Base-by-base conservation (phyloP, 2,797 vertebrate species). In the Parauchenoglanis punctatus region DNA sequence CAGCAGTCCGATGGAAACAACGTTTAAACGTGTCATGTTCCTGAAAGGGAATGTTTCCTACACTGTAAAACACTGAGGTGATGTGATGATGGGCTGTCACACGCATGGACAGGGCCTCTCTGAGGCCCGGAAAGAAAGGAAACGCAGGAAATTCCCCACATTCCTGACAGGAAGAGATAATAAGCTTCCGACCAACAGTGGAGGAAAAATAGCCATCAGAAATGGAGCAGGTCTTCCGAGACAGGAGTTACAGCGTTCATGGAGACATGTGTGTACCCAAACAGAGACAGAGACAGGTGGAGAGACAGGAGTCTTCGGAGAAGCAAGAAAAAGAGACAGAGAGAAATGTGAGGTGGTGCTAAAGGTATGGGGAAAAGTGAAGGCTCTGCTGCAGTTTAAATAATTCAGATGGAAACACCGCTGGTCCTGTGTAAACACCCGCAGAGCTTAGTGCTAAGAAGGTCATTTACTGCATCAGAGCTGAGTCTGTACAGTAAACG, bases 121-220 rank as follows among this genome's bases (percentile, higher is more conserved):
- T 92, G 92, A 82, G 89, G 87, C 91, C 92, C 94, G 92, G 94
- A 94, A 94, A 91, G 92, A 88, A 86, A 91, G 91, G 93, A 94
- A 93, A 94, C 58, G 86, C 93, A 96, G 95, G 95, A 96, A 96
- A 96, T 96, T 95, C 95, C 92, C 92, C 35, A 91, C 94, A 96
- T 96, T 96, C 95, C 95, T 95, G 95, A 94, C 94, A 96, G 94
- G 95, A 96, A 96, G 94, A 96, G 94, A 96, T 96, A 96, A 96
- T 95, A 94, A 93, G 93, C 93, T 93, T 87, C 40, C 94, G 94
- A 95, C 94, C 93, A 91, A 84, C 90, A 92, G 89, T 10, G 93
- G 93, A 94, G 77, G 77, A 59, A 85, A 77, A 76, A 70, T 75
- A 87, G 23, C 54, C 81, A 83, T 12, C 63, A 35, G 76, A 68